Percentiles rank a stretch among this genome's conserved stretches.
These are phyloP conservation scores for Agelas oroides DNA, from an alignment of 37 sponge, comb jelly and placozoan species.

Conservation along the genomic window DNA sequence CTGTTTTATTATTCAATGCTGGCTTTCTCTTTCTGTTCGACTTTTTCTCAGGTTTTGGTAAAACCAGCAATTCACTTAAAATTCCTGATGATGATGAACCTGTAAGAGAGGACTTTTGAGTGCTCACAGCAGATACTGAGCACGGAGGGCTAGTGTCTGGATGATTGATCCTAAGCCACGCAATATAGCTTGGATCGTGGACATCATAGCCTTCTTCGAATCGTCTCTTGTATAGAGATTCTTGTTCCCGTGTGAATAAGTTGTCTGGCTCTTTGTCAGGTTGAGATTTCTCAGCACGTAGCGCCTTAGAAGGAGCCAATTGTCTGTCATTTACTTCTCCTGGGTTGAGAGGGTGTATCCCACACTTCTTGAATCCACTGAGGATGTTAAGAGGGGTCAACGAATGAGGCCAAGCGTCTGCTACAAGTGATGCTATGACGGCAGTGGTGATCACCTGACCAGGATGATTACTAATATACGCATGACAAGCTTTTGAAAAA, in stretches of 20 bases:
- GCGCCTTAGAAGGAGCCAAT: conserved; percentile 47
- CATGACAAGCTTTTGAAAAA: conserved; percentile 6
- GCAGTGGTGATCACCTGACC: conserved; percentile 62
- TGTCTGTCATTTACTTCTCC: conserved; percentile 50
- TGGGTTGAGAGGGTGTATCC: conserved; percentile 60
- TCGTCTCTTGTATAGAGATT: not conserved
- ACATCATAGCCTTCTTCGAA: conserved; percentile 11
- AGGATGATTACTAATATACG: conserved; percentile 7
- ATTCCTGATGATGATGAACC: no score
- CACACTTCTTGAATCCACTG: conserved; percentile 70
- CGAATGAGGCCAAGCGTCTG: conserved; percentile 43
- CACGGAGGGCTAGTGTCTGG: not conserved
- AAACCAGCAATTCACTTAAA: no score
- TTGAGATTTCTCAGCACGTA: not conserved
- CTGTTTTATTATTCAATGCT: not conserved
- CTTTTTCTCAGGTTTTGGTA: no score
- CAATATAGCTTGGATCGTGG: not conserved
- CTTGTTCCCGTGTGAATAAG: not conserved
- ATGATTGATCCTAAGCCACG: conserved; percentile 14
- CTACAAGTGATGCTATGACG: conserved; percentile 48
- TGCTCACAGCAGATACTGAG: not conserved
- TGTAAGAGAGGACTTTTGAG: no score
- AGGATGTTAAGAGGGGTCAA: conserved; percentile 58
- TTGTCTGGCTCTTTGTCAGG: no score
- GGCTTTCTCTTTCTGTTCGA: no score